Percentiles rank a stretch among this genome's conserved stretches.
Evolutionary conservation across 2,113 vertebrate genomes (phyloP).

Genomic region (Etheostoma spectabile): DNA sequence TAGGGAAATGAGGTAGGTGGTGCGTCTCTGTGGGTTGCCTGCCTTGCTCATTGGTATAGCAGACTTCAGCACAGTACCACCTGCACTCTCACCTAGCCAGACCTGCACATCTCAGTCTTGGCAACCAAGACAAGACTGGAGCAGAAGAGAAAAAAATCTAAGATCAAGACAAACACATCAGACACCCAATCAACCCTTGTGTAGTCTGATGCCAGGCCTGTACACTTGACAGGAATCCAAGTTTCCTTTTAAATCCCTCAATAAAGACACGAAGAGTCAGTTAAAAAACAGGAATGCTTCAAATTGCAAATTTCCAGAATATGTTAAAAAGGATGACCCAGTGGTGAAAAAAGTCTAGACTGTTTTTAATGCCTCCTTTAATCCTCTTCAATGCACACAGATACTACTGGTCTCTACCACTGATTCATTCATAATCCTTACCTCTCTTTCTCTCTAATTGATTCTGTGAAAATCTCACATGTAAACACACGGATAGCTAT

Average conservation of each 20-base stretch:
- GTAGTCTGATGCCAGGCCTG: conserved; percentile 22
- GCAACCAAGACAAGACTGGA: conserved; percentile 54
- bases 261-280: conserved; percentile 6
- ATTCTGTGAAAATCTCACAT: conserved; percentile 49
- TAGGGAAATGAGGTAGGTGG: conserved; percentile 94
- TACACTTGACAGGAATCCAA: conserved; percentile 17
- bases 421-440: conserved; percentile 73
- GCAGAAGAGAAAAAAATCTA: conserved; percentile 35
- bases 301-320: conserved; percentile 57
- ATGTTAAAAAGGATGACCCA: conserved; percentile 57
- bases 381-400: conserved; percentile 59
- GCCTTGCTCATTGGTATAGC: conserved; percentile 85
- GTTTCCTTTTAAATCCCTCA: conserved; percentile 10
- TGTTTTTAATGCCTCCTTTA: conserved; percentile 67
- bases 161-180: conserved; percentile 49
- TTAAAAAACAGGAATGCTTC: conserved; percentile 2
- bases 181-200: conserved; percentile 26
- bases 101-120: conserved; percentile 65
- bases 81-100: conserved; percentile 68
- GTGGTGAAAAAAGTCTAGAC: conserved; percentile 76
- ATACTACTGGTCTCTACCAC: conserved; percentile 62
- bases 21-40: conserved; percentile 88
- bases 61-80: conserved; percentile 71
- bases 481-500: conserved; percentile 3
- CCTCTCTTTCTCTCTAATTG: conserved; percentile 29